A percentile compares a stretch with the other conserved stretches of the same genome.
phyloP scores from a whole-genome alignment of 2,113 vertebrate genomes.

The Pristiophorus japonicus region DNA sequence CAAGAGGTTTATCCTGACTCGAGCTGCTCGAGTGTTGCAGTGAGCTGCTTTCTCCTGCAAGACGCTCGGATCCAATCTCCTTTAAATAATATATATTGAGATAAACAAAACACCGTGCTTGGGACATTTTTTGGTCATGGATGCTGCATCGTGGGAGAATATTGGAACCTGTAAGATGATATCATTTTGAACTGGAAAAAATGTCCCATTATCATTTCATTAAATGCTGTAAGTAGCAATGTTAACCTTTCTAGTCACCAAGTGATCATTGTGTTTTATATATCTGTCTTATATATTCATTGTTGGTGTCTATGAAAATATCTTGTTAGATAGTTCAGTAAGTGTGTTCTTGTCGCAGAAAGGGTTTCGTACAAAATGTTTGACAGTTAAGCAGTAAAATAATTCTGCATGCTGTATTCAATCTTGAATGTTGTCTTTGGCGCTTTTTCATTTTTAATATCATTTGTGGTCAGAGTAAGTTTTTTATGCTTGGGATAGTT shows the following conservation, averaged over 20 bases:
- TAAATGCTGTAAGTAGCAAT: constrained; percentile 87
- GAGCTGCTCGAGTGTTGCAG: constrained; percentile 47
- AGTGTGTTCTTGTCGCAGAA: background rate
- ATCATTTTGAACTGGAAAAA: constrained; percentile 61
- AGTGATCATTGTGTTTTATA: background rate
- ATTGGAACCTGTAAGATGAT: constrained; percentile 60
- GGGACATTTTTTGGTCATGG: constrained; percentile 58
- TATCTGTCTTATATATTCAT: constrained; percentile 1
- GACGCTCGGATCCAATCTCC: constrained; percentile 49
- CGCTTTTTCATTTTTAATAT: background rate
- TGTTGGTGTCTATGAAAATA: background rate
- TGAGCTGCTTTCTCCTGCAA: constrained; percentile 39
- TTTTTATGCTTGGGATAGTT: background rate
- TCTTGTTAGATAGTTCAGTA: background rate
- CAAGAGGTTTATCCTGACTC: constrained; percentile 49
- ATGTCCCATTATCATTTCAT: constrained; percentile 95
- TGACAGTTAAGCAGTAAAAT: background rate
- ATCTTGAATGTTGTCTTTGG: background rate
- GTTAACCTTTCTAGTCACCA: constrained; percentile 31
- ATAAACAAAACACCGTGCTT: constrained; percentile 63
- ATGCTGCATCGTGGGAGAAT: constrained; percentile 60
- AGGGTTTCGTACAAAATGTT: background rate
- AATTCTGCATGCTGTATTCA: background rate
- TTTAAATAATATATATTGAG: constrained; percentile 65
- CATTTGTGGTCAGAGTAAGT: background rate